phyloP scores from a whole-genome alignment of 2,888 invertebrate genomes.

The Platycnemis pennipes region DNA sequence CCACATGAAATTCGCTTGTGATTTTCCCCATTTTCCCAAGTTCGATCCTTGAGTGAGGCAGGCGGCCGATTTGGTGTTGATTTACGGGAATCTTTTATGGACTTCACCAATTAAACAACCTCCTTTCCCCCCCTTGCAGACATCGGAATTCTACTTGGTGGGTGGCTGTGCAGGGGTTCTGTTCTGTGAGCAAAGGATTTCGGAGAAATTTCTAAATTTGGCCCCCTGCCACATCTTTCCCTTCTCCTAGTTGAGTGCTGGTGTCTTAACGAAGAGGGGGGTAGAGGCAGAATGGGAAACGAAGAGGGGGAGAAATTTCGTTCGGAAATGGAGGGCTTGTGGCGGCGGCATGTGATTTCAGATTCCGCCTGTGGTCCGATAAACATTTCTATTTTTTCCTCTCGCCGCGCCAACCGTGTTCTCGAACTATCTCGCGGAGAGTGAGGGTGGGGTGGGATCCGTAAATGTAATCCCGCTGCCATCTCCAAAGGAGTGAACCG shows the following conservation, averaged over 20 bases:
- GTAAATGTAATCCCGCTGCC: conserved; percentile 56
- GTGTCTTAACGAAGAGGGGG: conserved; percentile 2
- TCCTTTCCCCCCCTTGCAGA: background rate
- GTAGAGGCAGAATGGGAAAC: background rate
- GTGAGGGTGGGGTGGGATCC: background rate
- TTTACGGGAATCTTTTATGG: background rate
- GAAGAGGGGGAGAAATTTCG: background rate
- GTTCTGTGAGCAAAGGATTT: conserved; percentile 45
- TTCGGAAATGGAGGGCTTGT: background rate
- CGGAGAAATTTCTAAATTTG: conserved; percentile 66
- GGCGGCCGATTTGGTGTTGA: background rate
- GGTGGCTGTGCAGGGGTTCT: background rate
- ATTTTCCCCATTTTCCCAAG: too few relatives aligned
- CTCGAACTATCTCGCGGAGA: background rate
- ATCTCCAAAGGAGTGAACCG: conserved; percentile 50
- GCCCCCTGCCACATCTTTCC: conserved; percentile 56
- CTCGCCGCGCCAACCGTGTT: background rate
- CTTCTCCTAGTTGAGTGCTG: conserved; percentile 20
- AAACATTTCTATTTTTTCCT: conserved; percentile 67
- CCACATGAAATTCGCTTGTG: too few relatives aligned
- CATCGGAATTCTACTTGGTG: background rate
- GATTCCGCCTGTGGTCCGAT: conserved; percentile 63
- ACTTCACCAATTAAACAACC: background rate
- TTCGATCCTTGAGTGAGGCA: too few relatives aligned
- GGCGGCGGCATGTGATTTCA: conserved; percentile 46